Conservation (phyloP, 23 tunicate genomes). For the Trididemnum clinides region DNA sequence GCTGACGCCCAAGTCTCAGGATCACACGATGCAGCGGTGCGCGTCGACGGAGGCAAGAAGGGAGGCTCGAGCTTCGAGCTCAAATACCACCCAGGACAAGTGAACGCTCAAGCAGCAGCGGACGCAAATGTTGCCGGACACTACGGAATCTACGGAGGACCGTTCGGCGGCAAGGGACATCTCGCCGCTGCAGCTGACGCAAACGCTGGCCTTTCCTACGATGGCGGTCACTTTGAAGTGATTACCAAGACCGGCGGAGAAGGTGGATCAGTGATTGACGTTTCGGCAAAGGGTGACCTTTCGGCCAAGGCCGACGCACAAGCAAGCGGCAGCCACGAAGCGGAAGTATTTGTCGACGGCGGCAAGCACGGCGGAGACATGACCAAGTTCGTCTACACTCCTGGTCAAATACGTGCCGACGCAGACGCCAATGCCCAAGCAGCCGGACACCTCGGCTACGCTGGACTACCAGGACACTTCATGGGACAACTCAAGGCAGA, state of each 20-base stretch:
- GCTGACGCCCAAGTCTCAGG: background rate
- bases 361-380: background rate
- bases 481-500: background rate
- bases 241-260: slow-evolving; percentile 20
- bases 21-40: background rate
- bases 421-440: background rate
- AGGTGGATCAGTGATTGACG: background rate
- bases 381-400: slow-evolving; percentile 10
- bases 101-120: background rate
- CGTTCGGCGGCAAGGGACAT: slow-evolving; percentile 12
- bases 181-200: background rate
- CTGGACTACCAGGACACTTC: background rate
- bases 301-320: background rate
- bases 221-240: background rate
- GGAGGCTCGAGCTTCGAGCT: background rate
- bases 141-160: background rate
- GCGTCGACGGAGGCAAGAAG: slow-evolving; percentile 24
- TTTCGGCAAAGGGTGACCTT: background rate
- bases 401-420: background rate
- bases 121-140: background rate
- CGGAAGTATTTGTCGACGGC: background rate
- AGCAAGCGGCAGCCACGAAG: slow-evolving; percentile 18
- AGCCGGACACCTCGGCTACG: background rate
- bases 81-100: slow-evolving; percentile 8
- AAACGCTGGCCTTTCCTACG: background rate